A percentile compares a stretch with the other conserved stretches of the same genome.
Evolutionary conservation across 2,113 vertebrate species (phyloP).

Genomic region (Podarcis cretensis): DNA sequence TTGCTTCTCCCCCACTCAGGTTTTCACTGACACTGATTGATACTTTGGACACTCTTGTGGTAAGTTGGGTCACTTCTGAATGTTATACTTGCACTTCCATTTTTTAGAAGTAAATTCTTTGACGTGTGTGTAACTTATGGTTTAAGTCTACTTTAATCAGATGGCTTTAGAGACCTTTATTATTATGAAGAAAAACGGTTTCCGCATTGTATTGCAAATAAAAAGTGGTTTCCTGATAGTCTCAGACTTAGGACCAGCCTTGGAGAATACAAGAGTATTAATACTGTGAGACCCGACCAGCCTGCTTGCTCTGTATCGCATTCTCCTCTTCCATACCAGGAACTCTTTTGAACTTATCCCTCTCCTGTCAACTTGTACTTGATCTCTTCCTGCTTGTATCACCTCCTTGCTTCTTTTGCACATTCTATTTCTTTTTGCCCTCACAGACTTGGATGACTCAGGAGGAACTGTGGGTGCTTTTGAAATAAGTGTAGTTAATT

Average conservation of each 20-base stretch:
- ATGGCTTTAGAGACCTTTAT: neutral
- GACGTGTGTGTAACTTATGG: neutral
- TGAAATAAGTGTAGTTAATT: neutral
- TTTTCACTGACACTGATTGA: constrained; percentile 98
- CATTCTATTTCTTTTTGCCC: neutral
- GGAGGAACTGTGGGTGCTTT: neutral
- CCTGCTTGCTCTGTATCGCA: neutral
- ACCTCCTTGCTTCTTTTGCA: neutral
- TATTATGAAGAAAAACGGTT: neutral
- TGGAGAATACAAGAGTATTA: neutral
- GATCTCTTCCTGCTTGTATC: neutral
- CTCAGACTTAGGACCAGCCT: neutral
- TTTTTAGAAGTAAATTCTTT: neutral
- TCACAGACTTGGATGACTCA: neutral
- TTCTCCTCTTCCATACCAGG: neutral
- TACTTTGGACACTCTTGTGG: constrained; percentile 97
- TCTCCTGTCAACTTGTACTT: neutral
- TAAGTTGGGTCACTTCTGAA: constrained; percentile 74
- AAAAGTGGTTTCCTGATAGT: neutral
- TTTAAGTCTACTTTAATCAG: neutral
- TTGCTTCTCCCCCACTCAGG: constrained; percentile 64
- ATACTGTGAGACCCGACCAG: neutral
- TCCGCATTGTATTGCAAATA: neutral
- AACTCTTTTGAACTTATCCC: neutral
- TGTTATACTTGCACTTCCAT: neutral